Conservation (phyloP, 2,888 invertebrate genomes). For the Diarsia dahlii region DNA sequence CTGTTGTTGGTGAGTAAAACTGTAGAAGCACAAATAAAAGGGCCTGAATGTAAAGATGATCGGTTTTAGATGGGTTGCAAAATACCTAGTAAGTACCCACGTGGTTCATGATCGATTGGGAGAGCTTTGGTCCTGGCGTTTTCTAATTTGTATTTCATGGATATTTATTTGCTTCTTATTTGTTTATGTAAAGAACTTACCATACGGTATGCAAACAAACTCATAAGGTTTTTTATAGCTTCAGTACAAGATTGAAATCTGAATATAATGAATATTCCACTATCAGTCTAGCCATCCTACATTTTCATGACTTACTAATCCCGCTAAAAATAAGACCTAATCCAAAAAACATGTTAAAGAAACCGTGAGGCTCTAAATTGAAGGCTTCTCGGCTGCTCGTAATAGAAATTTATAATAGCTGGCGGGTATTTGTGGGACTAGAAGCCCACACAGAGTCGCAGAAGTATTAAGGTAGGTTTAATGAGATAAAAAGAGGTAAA, state of each 20-base stretch:
- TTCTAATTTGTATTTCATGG: background rate
- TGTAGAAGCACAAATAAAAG: too few species aligned
- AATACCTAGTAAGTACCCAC: background rate
- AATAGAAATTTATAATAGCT: slow-evolving; percentile 63
- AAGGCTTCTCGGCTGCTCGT: slow-evolving; percentile 60
- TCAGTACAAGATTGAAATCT: background rate
- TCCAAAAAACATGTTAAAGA: slow-evolving; percentile 59
- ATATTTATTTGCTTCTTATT: slow-evolving; percentile 19
- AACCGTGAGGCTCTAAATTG: slow-evolving; percentile 65
- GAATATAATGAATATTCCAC: slow-evolving; percentile 15
- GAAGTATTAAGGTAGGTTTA: too few species aligned
- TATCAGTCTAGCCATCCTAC: background rate
- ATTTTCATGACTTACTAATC: slow-evolving; percentile 11
- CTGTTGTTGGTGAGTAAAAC: slow-evolving; percentile 94
- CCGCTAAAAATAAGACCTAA: slow-evolving; percentile 40
- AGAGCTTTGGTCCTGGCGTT: background rate
- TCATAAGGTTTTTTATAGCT: background rate
- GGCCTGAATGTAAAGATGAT: too few species aligned
- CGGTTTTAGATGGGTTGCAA: background rate
- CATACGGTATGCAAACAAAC: background rate
- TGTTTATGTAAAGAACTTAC: background rate
- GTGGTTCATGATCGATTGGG: background rate
- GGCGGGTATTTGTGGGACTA: too few species aligned
- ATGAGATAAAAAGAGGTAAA: too few species aligned
- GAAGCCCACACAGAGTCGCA: too few species aligned